Evolutionary conservation across 2,797 vertebrate genomes (phyloP), one percentile per base, ranked within the genome.

Genomic region (Podargus strigoides): DNA sequence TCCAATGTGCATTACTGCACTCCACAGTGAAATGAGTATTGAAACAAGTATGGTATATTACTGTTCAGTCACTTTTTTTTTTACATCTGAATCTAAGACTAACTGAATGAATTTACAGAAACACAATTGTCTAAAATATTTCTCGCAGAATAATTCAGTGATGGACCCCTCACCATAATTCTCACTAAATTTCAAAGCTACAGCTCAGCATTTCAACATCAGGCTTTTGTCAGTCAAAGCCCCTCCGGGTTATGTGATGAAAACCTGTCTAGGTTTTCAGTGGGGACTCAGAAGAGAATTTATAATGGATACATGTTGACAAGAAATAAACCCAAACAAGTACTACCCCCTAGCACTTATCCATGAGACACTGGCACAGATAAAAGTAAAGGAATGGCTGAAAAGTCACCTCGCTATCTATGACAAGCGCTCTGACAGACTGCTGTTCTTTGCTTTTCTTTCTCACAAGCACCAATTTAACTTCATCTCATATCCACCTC

Each of bases 1-100:
- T 96, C 95, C 92, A 95, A 1, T 14, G 82, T 63, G 86, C 87
- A 92, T 96, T 95, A 92, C 89, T 34, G 59, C 52, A 69, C 75
- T 89, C 84, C 74, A 55, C 80, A 79, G 72, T 46, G 95, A 96
- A 96, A 97, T 86, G 89, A 96, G 76, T 47, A 89, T 20, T 66
- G 91, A 94, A 91, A 96, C 93, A 68, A 94, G 88, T 59, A 89
- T 56, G 91, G 60, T 34, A 56, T 56, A 82, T 87, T 86, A 68
- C 53, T 66, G 58, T 76, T 90, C 90, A 44, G 55, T 56, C 85
- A 66, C 41, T 63, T 66, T 73, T 53, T 66, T 74, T 64, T 83
- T 39, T 53, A 85, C 49, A 90, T 69, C 78, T 84, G 67, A 95
- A 85, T 55, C 74, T 78, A 58, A 79, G 49, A 67, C 55, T 89